Percentiles rank a stretch among this genome's conserved stretches.
Evolutionary conservation across 2,888 invertebrate genomes (phyloP).

Genomic region (Andrena praecox): DNA sequence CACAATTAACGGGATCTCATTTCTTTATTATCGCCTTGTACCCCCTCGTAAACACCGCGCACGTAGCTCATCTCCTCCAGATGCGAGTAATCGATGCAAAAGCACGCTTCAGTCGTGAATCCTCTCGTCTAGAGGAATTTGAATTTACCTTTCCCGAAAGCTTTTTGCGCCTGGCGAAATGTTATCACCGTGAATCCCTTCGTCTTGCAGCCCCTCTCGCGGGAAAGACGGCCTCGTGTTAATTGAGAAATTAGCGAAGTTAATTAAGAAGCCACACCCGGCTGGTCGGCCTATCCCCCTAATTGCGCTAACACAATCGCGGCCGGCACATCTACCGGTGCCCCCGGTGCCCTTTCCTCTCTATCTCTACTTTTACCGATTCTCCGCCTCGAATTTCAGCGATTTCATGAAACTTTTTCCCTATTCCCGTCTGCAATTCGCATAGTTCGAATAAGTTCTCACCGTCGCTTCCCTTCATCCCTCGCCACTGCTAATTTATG

Average conservation of each 20-base stretch:
- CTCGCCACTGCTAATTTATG: neutral
- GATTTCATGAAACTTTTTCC: neutral
- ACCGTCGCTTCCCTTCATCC: neutral
- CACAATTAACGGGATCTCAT: constrained; percentile 42
- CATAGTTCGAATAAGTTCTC: neutral
- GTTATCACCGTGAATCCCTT: neutral
- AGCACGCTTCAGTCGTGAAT: neutral
- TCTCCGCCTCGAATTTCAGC: neutral
- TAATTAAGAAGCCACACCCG: constrained; percentile 73
- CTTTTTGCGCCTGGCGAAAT: constrained; percentile 1
- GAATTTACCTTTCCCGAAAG: constrained; percentile 4
- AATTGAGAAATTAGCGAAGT: constrained; percentile 75
- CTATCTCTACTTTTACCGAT: constrained; percentile 10
- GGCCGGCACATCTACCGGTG: neutral
- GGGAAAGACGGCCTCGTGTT: constrained; percentile 48
- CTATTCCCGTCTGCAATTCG: neutral
- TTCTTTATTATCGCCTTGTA: constrained; percentile 35
- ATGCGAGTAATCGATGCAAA: neutral
- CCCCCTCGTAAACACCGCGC: neutral
- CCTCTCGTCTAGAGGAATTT: neutral
- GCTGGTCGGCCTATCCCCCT: constrained; percentile 41
- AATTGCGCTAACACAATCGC: constrained; percentile 62
- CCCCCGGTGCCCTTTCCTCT: neutral
- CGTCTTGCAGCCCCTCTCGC: neutral
- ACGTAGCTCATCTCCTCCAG: neutral